Percentiles rank a stretch among this genome's conserved stretches.
phyloP scores from a whole-genome alignment of 2,888 invertebrate genomes.

The Trachelus stipa region DNA sequence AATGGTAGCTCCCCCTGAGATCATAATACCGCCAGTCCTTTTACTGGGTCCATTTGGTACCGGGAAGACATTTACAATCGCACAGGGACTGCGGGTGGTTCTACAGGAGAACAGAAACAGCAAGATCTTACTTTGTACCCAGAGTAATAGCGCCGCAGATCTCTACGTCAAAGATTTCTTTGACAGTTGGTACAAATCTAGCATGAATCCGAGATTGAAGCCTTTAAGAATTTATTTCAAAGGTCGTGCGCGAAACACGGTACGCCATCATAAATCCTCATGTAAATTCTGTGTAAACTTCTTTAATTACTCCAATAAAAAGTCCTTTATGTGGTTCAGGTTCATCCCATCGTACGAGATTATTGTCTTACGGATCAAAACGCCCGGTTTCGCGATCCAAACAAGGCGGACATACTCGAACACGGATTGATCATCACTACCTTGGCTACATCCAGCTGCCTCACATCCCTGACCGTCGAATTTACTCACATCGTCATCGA shows the following conservation, averaged over 20 bases:
- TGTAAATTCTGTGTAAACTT: background rate
- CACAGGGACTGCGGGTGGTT: conserved; percentile 67
- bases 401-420: conserved; percentile 76
- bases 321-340: conserved; percentile 36
- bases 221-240: conserved; percentile 85
- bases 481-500: conserved; percentile 87
- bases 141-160: conserved; percentile 89
- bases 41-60: conserved; percentile 88
- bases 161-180: conserved; percentile 87
- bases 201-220: conserved; percentile 71
- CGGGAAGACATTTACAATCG: conserved; percentile 87
- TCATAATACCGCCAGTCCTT: conserved; percentile 77
- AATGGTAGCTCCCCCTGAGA: conserved; percentile 76
- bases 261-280: conserved; percentile 68
- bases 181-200: conserved; percentile 79
- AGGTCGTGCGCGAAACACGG: conserved; percentile 83
- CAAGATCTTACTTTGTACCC: conserved; percentile 84
- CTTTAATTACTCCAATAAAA: background rate
- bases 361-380: conserved; percentile 78
- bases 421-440: conserved; percentile 81
- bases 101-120: conserved; percentile 74
- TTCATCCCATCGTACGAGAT: conserved; percentile 64
- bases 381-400: conserved; percentile 77
- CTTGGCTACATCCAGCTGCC: conserved; percentile 80
- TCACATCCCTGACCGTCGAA: conserved; percentile 76